Conservation (phyloP, 2,888 invertebrate species). For the Meta bourneti region DNA sequence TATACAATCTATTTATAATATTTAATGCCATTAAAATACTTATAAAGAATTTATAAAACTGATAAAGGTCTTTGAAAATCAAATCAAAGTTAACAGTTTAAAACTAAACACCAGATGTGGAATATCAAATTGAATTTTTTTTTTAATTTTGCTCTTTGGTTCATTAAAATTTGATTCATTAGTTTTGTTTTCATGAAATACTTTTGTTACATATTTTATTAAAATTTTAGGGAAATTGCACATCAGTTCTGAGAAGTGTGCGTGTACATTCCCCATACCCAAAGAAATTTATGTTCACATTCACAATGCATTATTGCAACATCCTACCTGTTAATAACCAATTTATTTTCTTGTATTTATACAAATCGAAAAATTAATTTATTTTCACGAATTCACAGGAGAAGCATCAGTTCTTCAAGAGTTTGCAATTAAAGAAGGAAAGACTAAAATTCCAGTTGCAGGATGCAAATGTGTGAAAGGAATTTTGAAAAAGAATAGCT, state of each 20-base stretch:
- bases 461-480: conserved; percentile 93
- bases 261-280: no score
- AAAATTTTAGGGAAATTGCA: no score
- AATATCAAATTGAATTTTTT: no score
- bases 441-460: conserved; percentile 89
- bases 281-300: not conserved
- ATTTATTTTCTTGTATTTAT: not conserved
- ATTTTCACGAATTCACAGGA: conserved; percentile 82
- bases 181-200: no score
- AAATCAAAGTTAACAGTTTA: no score
- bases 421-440: conserved; percentile 90
- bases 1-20: not conserved
- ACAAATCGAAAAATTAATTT: not conserved
- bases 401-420: conserved; percentile 92
- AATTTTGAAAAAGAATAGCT: conserved; percentile 85
- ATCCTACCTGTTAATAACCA: not conserved
- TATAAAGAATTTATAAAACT: no score
- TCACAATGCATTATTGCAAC: not conserved
- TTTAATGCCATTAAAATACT: not conserved
- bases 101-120: no score
- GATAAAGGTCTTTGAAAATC: no score
- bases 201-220: no score
- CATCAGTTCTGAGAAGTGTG: no score
- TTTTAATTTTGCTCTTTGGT: no score
- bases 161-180: no score